Evolutionary conservation across 2,113 vertebrate species (phyloP), one percentile per base, ranked within the genome.

Genomic region (Xyrauchen texanus): DNA sequence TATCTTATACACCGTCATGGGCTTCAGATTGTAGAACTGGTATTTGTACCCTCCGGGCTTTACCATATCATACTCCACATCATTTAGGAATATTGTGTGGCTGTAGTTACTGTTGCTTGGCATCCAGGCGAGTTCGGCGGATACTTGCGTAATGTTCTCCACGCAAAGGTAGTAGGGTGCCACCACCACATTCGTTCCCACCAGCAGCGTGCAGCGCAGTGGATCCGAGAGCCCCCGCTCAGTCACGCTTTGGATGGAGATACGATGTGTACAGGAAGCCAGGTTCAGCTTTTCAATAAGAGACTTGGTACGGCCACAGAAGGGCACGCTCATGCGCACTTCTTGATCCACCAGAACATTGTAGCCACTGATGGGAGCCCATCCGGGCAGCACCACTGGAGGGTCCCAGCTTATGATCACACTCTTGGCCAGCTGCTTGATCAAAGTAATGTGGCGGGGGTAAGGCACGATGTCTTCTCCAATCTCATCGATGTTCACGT

Each of bases 381-480:
- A 96, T 74, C 95, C 94, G 0, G 95, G 96, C 4, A 96, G 96
- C 87, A 98, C 92, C 5, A 95, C 91, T 0, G 97, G 96, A 0
- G 97, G 92, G 83, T 99, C 98, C 98, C 98, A 99, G 91, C 95
- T 95, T 89, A 99, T 94, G 84, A 99, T 99, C 61, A 98, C 96
- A 84, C 97, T 98, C 93, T 96, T 98, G 93, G 97, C 97, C 52
- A 99, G 93, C 85, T 99, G 98, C 86, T 99, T 99, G 71, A 99
- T 99, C 84, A 99, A 94, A 92, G 94, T 96, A 90, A 99, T 98
- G 91, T 90, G 96, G 77, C 97, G 90, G 73, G 98, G 97, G 89
- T 99, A 99, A 97, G 98, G 98, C 96, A 99, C 97, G 64, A 94
- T 91, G 92, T 99, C 96, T 96, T 98, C 98, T 90, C 96, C 97